phyloP scores from a whole-genome alignment of 2,888 invertebrate species.

The Dryobotodes eremita region DNA sequence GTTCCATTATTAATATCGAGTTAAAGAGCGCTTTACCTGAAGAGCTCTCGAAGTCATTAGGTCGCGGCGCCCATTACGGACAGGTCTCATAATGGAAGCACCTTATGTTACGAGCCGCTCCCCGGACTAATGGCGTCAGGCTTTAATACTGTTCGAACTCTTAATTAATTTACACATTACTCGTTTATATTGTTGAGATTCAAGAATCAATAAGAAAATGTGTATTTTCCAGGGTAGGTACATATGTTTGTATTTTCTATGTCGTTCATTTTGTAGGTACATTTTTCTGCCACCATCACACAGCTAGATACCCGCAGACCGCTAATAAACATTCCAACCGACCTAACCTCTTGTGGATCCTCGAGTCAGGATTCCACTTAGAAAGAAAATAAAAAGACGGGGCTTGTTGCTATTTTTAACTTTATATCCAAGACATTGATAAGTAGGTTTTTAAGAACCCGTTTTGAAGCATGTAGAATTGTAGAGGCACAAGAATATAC shows the following conservation, averaged over 20 bases:
- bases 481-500: slow-evolving; percentile 51
- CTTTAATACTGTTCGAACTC: slow-evolving; percentile 77
- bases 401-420: slow-evolving; percentile 57
- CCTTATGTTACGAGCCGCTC: slow-evolving; percentile 78
- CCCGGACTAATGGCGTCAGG: slow-evolving; percentile 76
- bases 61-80: slow-evolving; percentile 79
- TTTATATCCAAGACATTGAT: slow-evolving; percentile 58
- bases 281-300: slow-evolving; percentile 33
- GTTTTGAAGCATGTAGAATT: slow-evolving; percentile 54
- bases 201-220: slow-evolving; percentile 25
- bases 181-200: slow-evolving; percentile 54
- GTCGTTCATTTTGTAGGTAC: slow-evolving; percentile 13
- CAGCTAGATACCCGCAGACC: slow-evolving; percentile 38
- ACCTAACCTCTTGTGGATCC: slow-evolving; percentile 54
- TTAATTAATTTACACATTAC: slow-evolving; percentile 78
- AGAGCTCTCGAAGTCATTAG: slow-evolving; percentile 81
- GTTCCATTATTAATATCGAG: slow-evolving; percentile 80
- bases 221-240: not conserved
- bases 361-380: slow-evolving; percentile 51
- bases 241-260: slow-evolving; percentile 12
- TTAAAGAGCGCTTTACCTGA: slow-evolving; percentile 81
- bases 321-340: slow-evolving; percentile 62
- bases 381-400: slow-evolving; percentile 58
- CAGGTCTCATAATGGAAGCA: slow-evolving; percentile 80
- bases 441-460: slow-evolving; percentile 57